These are phyloP conservation scores for Papilio dardanus DNA, from an alignment of 1,140 invertebrate genomes.

Conservation along the genomic window DNA sequence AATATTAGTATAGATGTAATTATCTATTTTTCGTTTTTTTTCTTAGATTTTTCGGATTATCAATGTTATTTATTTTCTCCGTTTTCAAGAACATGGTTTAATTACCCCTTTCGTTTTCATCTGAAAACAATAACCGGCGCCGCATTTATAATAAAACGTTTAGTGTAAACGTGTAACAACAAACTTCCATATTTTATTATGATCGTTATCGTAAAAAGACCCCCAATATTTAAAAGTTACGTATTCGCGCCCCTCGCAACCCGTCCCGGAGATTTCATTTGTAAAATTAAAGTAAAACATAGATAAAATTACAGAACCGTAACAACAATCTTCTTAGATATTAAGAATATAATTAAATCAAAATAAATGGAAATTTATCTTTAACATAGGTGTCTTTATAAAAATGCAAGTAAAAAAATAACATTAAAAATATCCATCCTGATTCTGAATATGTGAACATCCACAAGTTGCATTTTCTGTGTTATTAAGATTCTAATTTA, in stretches of 20 bases:
- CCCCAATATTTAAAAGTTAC: conserved; percentile 71
- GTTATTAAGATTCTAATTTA: neutral
- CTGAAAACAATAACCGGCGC: conserved; percentile 63
- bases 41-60: too few relatives aligned
- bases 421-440: too few relatives aligned
- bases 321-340: neutral
- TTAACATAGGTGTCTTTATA: too few relatives aligned
- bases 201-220: conserved; percentile 78
- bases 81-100: neutral
- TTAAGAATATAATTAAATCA: neutral
- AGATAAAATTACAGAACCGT: conserved; percentile 48
- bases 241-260: conserved; percentile 57
- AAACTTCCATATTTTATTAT: conserved; percentile 82
- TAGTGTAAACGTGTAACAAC: conserved; percentile 75
- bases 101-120: conserved; percentile 41
- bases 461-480: conserved; percentile 44
- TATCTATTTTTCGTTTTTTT: too few relatives aligned
- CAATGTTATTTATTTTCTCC: too few relatives aligned
- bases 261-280: conserved; percentile 68
- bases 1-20: too few relatives aligned
- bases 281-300: conserved; percentile 71
- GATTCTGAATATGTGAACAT: too few relatives aligned
- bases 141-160: conserved; percentile 79
- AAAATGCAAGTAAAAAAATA: too few relatives aligned
- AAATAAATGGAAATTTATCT: conserved; percentile 28